phyloP scores from a whole-genome alignment of 2,888 invertebrate genomes.

The Parnassius smintheus region DNA sequence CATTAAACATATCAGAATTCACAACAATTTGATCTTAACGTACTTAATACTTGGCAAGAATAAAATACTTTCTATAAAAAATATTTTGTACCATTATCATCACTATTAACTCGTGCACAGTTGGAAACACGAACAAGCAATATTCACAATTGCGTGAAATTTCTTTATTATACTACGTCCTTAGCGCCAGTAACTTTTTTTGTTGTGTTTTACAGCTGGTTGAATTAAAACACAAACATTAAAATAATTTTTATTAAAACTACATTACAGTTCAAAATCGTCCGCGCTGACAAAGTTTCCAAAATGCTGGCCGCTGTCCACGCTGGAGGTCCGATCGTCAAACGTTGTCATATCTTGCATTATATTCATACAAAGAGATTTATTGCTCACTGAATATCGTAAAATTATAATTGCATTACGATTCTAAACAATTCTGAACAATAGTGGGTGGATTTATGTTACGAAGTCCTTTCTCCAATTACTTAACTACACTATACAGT shows the following conservation, averaged over 20 bases:
- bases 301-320: slow-evolving; percentile 13
- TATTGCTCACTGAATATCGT: slow-evolving; percentile 59
- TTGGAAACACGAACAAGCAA: slow-evolving; percentile 43
- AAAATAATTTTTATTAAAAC: neutral
- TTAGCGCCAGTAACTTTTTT: slow-evolving; percentile 52
- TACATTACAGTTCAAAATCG: slow-evolving; percentile 3
- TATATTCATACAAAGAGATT: slow-evolving; percentile 42
- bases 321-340: slow-evolving; percentile 67
- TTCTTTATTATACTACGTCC: slow-evolving; percentile 38
- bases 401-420: slow-evolving; percentile 65
- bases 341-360: slow-evolving; percentile 64
- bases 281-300: neutral
- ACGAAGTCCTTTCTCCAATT: slow-evolving; percentile 19
- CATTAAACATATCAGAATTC: too few species aligned
- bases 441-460: slow-evolving; percentile 51
- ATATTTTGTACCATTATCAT: neutral
- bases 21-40: too few species aligned
- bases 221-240: neutral
- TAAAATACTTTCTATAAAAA: neutral
- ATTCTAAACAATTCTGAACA: slow-evolving; percentile 55
- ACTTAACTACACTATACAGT: neutral
- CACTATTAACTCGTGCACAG: slow-evolving; percentile 27
- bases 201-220: slow-evolving; percentile 24
- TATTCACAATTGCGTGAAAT: slow-evolving; percentile 52
- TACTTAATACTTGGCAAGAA: too few species aligned